Evolutionary conservation across 2,888 invertebrate genomes (phyloP).

Genomic region (Holacanthella duospinosa): DNA sequence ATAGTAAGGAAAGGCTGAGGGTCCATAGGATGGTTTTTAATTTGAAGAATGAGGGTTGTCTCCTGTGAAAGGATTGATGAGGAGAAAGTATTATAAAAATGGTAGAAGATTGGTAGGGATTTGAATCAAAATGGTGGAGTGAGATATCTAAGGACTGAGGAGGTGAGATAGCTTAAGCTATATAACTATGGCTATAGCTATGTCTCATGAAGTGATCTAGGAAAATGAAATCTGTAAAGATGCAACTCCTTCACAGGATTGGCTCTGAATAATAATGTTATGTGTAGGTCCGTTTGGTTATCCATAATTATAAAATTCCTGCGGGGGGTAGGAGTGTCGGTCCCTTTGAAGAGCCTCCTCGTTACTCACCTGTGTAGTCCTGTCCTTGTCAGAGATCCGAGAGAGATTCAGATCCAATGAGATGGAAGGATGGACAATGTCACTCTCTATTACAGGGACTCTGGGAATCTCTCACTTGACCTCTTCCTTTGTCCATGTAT

Average conservation of each 20-base stretch:
- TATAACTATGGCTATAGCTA: no score
- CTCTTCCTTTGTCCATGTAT: background rate
- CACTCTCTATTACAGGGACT: slow-evolving; percentile 21
- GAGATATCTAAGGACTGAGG: background rate
- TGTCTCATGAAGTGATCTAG: no score
- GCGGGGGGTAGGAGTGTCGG: slow-evolving; percentile 36
- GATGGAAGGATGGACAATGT: slow-evolving; percentile 25
- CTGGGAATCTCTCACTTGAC: slow-evolving; percentile 1
- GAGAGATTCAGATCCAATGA: slow-evolving; percentile 14
- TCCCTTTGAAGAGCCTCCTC: slow-evolving; percentile 36
- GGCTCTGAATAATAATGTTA: slow-evolving; percentile 5
- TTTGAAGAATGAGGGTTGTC: background rate
- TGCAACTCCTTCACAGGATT: background rate
- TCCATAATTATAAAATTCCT: slow-evolving; percentile 38
- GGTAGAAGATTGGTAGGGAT: background rate
- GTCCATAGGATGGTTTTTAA: no score
- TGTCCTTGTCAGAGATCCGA: background rate
- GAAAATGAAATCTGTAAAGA: no score
- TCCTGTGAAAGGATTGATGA: background rate
- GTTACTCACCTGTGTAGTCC: slow-evolving; percentile 34
- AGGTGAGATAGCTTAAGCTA: no score
- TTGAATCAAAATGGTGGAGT: background rate
- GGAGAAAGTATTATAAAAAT: background rate
- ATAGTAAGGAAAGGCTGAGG: no score
- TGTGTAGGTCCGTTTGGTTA: slow-evolving; percentile 14